Evolutionary conservation across 1,140 invertebrate species (phyloP), one percentile per base, ranked within the genome.

Genomic region (Macrocentrus cingulum): DNA sequence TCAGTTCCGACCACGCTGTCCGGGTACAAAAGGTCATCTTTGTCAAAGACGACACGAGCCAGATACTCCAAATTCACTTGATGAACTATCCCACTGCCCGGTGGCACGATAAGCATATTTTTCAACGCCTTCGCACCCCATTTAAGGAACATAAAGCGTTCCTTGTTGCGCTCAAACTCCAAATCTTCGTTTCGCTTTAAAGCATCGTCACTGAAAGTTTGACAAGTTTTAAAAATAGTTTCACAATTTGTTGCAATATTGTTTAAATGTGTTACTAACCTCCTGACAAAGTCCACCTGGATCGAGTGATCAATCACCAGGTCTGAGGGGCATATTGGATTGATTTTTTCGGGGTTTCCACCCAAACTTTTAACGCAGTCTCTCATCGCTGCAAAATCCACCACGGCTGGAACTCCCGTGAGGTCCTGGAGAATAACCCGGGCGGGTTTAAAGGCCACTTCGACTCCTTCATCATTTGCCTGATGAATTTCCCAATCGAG

Each of bases 1-100:
- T 99, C 97, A 0, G 97, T 98, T 8, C 97, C 97, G n/a, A 99
- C 96, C 29, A 99, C 87, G 52, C 92, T 95, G 73, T 99, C 97
- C 0, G 96, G 97, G 75, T 97, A 95, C 1, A 98, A 75, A 32
- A 81, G 60, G 55, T 84, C 78, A 16, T 85, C 81, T 2, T 85
- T 86, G 23, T 84, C 84, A 70, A 98, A 99, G 1, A 98, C 96
- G n/a, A 98, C 94, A 56, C 95, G 83, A 0, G 94, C 95, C 37
- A 99, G 75, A 72, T 97, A 97, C 74, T 99, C 96, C 63, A 99
- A 81, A 79, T 99, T 99, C 0, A 99, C 95, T 85, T 99, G 95
- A 82, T 99, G 97, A 0, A 98, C 93, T 60, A 99, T 99, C 7
- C 97, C 97, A 62, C 92, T 97, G 9, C 97, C 97, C 2, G 97